These are phyloP conservation scores for Magallana gigas DNA, from an alignment of 1,140 invertebrate species.

Conservation along the genomic window DNA sequence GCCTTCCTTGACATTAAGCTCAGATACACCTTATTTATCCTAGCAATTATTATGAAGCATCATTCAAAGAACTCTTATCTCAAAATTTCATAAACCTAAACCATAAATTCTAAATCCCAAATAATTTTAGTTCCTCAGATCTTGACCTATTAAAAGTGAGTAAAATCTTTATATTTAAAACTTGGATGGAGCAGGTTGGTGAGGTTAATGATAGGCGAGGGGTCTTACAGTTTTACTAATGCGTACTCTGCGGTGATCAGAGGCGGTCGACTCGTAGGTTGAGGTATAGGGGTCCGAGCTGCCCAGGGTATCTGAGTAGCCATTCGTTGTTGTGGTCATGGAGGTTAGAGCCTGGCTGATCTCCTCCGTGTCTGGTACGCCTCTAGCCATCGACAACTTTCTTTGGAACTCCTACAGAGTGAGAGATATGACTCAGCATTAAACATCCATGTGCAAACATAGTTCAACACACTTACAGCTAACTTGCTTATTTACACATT, in stretches of 20 bases:
- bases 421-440: not conserved
- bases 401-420: constrained; percentile 42
- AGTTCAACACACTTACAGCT: too few relatives aligned
- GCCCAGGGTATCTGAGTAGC: constrained; percentile 13
- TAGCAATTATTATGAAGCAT: too few relatives aligned
- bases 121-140: not conserved
- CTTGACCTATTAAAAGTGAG: not conserved
- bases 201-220: not conserved
- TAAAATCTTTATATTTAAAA: not conserved
- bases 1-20: too few relatives aligned
- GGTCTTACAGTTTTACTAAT: constrained; percentile 54
- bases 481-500: too few relatives aligned
- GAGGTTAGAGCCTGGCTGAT: constrained; percentile 16
- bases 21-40: too few relatives aligned
- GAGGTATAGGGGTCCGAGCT: constrained; percentile 40
- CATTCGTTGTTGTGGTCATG: constrained; percentile 15
- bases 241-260: constrained; percentile 47
- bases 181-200: not conserved
- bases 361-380: constrained; percentile 19
- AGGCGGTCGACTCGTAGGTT: constrained; percentile 47
- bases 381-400: constrained; percentile 39
- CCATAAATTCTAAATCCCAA: not conserved
- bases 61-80: too few relatives aligned
- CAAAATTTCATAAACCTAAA: too few relatives aligned
- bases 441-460: too few relatives aligned